Evolutionary conservation across 2,113 vertebrate genomes (phyloP).

Genomic region (Cercocebus atys): DNA sequence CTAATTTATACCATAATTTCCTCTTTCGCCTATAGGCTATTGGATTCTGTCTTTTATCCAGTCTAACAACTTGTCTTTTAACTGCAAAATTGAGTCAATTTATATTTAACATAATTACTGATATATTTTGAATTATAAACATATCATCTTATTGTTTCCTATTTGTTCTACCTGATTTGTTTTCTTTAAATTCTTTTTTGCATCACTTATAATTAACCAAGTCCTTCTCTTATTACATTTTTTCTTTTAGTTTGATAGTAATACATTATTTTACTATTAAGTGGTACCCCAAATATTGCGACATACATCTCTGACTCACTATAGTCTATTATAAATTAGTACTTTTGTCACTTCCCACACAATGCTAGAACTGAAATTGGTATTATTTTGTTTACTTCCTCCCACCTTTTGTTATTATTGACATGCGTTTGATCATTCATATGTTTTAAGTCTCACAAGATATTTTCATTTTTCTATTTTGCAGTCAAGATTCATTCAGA

Average conservation of each 20-base stretch:
- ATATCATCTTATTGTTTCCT: background rate
- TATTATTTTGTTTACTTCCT: background rate
- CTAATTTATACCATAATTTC: slow-evolving; percentile 9
- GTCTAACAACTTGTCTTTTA: background rate
- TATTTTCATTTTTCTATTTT: background rate
- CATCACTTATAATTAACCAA: slow-evolving; percentile 19
- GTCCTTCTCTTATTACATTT: background rate
- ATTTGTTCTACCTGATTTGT: background rate
- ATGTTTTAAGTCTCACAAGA: slow-evolving; percentile 18
- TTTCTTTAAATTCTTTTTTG: background rate
- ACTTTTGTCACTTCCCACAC: background rate
- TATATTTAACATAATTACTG: slow-evolving; percentile 28
- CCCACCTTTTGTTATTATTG: background rate
- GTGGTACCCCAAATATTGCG: background rate
- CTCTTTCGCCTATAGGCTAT: background rate
- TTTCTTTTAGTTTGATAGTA: slow-evolving; percentile 34
- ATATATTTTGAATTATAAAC: background rate
- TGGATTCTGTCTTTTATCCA: slow-evolving; percentile 18
- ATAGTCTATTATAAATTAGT: background rate
- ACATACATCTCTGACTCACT: background rate
- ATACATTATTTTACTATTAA: slow-evolving; percentile 20
- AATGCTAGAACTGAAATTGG: background rate
- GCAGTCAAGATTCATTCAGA: background rate
- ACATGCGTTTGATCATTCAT: background rate
- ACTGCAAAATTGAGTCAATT: background rate